Base-by-base conservation (phyloP, 2,888 invertebrate genomes). In the Hipparchia semele region DNA sequence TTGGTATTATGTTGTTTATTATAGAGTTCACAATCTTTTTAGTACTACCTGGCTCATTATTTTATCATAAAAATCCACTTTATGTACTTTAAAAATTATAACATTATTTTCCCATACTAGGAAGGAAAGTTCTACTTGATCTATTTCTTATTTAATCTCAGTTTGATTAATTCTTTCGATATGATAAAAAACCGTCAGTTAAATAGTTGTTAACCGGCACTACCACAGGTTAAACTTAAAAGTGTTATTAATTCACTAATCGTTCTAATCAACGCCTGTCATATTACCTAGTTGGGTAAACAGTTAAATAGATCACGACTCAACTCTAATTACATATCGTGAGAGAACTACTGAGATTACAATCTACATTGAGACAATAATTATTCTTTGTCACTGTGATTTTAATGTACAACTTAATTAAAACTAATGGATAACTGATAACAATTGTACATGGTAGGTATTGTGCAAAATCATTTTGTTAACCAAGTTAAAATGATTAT, bases 291-390 rank as follows among this genome's bases (percentile, higher is more conserved):
- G 12, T 33, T 10, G 46, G 5, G n/a, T 45, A 46, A 67, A 12
- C 39, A 46, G 68, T 33, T 23, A 59, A 59, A 60, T 59, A 68
- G 68, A 45, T 68, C 46, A 58, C 58, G 58, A 60, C 58, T 60
- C 1, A 5, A 9, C n/a, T 68, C 58, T 49, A 59, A 68, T 68
- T 68, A 68, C 10, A 23, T 23, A 45, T 45, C 59, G 68, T 68
- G 68, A 60, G 68, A 68, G 68, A 68, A 49, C 60, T 59, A 59
- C 53, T 33, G 8, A 69, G 61, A 69, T 69, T 69, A 12, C 5
- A 9, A 69, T 69, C 69, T 39, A 45, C 39, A 39, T 51, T 45
- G n/a, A 69, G 60, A 61, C 60, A 61, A 53, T 69, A 61, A 53
- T 69, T 49, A 69, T 69, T 61, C 51, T 23, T 51, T 51, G 23